Evolutionary conservation across 2,113 vertebrate genomes (phyloP).

Genomic region (Barbus barbus): DNA sequence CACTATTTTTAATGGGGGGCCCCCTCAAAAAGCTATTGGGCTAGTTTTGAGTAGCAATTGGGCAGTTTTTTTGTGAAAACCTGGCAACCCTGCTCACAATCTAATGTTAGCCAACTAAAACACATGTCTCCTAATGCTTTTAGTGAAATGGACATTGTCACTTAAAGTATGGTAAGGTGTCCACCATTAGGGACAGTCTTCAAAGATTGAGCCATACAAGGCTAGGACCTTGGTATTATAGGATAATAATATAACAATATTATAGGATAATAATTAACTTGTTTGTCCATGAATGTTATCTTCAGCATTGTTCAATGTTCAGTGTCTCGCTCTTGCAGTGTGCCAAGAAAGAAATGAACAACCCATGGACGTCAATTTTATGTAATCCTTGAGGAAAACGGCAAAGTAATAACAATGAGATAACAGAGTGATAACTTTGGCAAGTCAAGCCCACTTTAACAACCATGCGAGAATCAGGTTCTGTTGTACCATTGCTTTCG

Average conservation of each 20-base stretch:
- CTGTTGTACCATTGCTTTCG: constrained; percentile 4
- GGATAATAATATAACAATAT: constrained; percentile 29
- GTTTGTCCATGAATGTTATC: constrained; percentile 28
- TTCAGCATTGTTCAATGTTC: constrained; percentile 28
- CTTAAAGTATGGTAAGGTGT: not conserved
- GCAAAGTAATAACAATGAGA: constrained; percentile 36
- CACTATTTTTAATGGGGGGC: too few relatives aligned
- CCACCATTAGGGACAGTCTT: not conserved
- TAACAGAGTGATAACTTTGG: constrained; percentile 37
- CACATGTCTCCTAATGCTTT: not conserved
- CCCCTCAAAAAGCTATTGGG: too few relatives aligned
- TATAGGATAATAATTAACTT: constrained; percentile 31
- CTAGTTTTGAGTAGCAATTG: too few relatives aligned
- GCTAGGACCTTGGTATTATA: too few relatives aligned
- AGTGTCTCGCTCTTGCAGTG: not conserved
- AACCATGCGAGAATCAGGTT: constrained; percentile 1
- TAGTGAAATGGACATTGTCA: not conserved
- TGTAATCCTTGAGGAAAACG: constrained; percentile 50
- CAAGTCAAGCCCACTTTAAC: constrained; percentile 31
- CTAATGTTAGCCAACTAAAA: not conserved
- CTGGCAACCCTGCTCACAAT: too few relatives aligned
- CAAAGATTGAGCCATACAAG: not conserved
- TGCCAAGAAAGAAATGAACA: constrained; percentile 28
- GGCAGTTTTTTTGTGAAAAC: too few relatives aligned
- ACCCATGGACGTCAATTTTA: constrained; percentile 43